A percentile compares a stretch with the other conserved stretches of the same genome.
Conservation (phyloP, 2,888 invertebrate genomes). For the Ochropleura plecta region DNA sequence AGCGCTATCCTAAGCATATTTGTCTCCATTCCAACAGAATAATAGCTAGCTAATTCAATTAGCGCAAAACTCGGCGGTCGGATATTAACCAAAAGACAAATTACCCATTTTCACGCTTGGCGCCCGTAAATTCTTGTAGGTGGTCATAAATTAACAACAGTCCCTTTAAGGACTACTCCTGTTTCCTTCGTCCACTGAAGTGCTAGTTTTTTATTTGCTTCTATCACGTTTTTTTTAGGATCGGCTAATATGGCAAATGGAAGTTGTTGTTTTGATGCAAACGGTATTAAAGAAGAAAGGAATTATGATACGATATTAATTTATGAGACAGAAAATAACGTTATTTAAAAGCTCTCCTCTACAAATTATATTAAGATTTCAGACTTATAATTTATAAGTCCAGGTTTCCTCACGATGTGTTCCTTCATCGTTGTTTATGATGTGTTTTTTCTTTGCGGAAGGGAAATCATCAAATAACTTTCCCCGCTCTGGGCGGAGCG, state of each 20-base stretch:
- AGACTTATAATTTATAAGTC: no score
- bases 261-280: neutral
- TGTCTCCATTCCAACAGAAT: constrained; percentile 66
- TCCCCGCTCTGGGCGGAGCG: no score
- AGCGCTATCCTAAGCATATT: constrained; percentile 51
- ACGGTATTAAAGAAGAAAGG: constrained; percentile 3
- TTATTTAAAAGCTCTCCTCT: neutral
- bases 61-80: constrained; percentile 76
- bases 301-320: neutral
- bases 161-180: constrained; percentile 64
- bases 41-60: constrained; percentile 82
- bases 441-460: no score
- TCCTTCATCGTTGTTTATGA: no score
- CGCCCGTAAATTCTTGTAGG: constrained; percentile 81
- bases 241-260: constrained; percentile 42
- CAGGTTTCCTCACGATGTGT: no score
- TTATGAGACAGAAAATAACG: neutral
- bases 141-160: constrained; percentile 75
- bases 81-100: constrained; percentile 85
- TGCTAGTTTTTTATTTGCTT: constrained; percentile 55
- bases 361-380: neutral
- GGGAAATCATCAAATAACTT: no score
- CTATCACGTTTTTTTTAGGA: constrained; percentile 60
- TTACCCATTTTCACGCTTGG: constrained; percentile 82
- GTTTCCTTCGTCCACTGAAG: constrained; percentile 49